Evolutionary conservation across 2,797 vertebrate genomes (phyloP).

Genomic region (Lophotriccus pileatus): DNA sequence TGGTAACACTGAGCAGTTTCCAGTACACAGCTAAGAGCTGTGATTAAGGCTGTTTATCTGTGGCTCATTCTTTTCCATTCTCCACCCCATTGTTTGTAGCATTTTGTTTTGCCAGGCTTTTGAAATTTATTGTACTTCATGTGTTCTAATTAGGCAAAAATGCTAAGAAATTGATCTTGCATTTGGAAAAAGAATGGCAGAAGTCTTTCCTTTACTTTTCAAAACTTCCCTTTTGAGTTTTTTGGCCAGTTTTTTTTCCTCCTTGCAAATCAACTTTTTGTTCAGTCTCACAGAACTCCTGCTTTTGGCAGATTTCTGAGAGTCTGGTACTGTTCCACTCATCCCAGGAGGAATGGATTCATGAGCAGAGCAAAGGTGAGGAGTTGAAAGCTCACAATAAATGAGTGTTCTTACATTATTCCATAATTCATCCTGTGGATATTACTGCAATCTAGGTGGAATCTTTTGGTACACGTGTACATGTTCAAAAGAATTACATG

Average conservation of each 20-base stretch:
- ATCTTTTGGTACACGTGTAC: neutral
- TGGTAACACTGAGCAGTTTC: neutral
- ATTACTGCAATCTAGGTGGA: neutral
- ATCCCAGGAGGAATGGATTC: neutral
- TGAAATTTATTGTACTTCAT: neutral
- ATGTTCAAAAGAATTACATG: neutral
- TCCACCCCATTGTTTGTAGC: neutral
- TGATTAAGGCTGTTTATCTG: slow-evolving; percentile 37
- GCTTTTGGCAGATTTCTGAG: neutral
- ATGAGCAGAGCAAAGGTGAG: slow-evolving; percentile 15
- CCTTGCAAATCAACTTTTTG: neutral
- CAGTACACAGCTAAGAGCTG: neutral
- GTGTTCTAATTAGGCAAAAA: neutral
- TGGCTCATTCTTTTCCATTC: neutral
- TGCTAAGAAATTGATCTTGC: neutral
- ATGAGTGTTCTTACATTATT: neutral
- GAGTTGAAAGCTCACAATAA: neutral
- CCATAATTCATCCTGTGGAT: neutral
- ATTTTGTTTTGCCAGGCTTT: neutral
- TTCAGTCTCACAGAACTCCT: neutral
- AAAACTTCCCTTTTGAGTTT: neutral
- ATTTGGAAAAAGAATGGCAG: neutral
- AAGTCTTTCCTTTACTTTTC: neutral
- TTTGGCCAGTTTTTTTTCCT: neutral
- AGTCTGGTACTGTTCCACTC: neutral